These are phyloP conservation scores for Tetramorium bicarinatum DNA, from an alignment of 2,888 invertebrate species.

Conservation along the genomic window DNA sequence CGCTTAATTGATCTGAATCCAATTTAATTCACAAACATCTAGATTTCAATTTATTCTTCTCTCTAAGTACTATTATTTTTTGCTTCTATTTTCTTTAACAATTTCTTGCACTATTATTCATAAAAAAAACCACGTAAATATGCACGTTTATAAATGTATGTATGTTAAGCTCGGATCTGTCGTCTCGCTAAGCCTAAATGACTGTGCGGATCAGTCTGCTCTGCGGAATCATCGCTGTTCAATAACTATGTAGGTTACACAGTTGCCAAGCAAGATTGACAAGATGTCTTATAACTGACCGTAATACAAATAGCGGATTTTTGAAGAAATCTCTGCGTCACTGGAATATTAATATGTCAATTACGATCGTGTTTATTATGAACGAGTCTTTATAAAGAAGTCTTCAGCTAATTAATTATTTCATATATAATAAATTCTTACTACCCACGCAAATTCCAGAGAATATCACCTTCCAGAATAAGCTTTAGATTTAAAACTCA, in stretches of 20 bases:
- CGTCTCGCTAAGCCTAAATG: not conserved
- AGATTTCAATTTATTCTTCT: not conserved
- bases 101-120: not conserved
- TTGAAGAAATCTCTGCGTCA: not conserved
- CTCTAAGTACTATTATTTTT: not conserved
- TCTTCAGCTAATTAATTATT: not conserved
- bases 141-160: not conserved
- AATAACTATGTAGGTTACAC: conserved; percentile 4
- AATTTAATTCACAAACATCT: not conserved
- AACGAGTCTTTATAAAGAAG: not conserved
- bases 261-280: conserved; percentile 1
- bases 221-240: not conserved
- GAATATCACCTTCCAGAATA: not conserved
- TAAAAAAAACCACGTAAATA: not conserved
- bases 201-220: not conserved
- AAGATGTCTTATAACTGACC: not conserved
- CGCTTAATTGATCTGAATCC: not conserved
- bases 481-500: not conserved
- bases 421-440: not conserved
- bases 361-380: not conserved
- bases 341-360: not conserved
- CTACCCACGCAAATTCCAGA: not conserved
- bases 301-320: not conserved
- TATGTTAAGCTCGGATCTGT: not conserved
- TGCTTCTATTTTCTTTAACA: not conserved